Evolutionary conservation across 2,797 vertebrate genomes (phyloP).

Genomic region (Falco biarmicus): DNA sequence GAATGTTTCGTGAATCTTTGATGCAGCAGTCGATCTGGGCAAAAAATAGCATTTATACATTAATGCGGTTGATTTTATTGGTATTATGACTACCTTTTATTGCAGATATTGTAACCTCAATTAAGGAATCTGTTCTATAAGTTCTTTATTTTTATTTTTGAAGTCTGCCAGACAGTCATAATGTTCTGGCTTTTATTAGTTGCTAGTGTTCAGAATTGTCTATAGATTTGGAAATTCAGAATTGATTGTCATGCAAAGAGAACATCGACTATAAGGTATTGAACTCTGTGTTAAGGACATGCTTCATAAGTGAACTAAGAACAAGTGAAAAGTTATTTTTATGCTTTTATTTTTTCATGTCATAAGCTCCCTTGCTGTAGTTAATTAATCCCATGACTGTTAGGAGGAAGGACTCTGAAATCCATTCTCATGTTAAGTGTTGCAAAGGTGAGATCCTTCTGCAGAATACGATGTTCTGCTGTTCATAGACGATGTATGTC

Average conservation of each 20-base stretch:
- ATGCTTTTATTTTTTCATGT: not conserved
- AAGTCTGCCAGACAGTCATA: not conserved
- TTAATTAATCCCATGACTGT: not conserved
- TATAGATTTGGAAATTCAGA: not conserved
- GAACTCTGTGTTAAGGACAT: not conserved
- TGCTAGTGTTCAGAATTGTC: not conserved
- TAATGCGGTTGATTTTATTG: not conserved
- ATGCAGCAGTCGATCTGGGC: not conserved
- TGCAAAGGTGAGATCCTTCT: not conserved
- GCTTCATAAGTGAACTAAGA: not conserved
- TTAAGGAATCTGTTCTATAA: not conserved
- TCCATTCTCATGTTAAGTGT: not conserved
- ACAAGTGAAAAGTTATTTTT: not conserved
- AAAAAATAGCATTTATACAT: not conserved
- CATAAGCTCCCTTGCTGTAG: not conserved
- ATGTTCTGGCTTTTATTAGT: slow-evolving; percentile 1
- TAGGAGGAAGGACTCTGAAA: not conserved
- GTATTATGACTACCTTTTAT: not conserved
- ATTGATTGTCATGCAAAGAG: not conserved
- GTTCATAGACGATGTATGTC: not conserved
- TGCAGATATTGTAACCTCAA: not conserved
- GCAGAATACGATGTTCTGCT: not conserved
- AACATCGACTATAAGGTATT: not conserved
- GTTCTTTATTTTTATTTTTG: not conserved
- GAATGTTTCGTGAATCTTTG: not conserved